phyloP scores from a whole-genome alignment of 2,888 invertebrate species.

The Teinopalpus imperialis region DNA sequence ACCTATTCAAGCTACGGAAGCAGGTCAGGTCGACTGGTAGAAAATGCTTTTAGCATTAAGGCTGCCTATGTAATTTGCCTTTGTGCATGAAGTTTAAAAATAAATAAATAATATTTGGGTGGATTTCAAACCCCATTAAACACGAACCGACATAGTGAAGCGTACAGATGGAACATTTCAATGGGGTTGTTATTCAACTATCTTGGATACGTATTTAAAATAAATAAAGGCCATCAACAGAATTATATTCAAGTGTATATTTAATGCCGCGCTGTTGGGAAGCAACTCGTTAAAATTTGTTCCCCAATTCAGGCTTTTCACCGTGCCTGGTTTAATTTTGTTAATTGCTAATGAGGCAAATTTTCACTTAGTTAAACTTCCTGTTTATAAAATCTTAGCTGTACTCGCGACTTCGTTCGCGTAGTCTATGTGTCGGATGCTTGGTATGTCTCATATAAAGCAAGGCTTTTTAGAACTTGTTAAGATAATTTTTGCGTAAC shows the following conservation, averaged over 20 bases:
- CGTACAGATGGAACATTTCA: slow-evolving; percentile 51
- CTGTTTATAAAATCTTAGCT: too few relatives aligned
- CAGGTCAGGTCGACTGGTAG: too few relatives aligned
- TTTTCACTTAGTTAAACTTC: slow-evolving; percentile 14
- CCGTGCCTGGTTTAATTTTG: slow-evolving; percentile 9
- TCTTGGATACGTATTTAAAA: slow-evolving; percentile 44
- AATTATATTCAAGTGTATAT: slow-evolving; percentile 32
- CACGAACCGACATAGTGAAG: slow-evolving; percentile 23
- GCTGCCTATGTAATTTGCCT: too few relatives aligned
- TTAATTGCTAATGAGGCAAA: slow-evolving; percentile 18
- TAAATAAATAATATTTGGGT: slow-evolving; percentile 2
- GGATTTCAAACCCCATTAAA: slow-evolving; percentile 6
- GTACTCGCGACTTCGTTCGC: too few relatives aligned
- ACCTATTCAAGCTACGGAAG: too few relatives aligned
- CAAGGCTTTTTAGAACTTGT: too few relatives aligned
- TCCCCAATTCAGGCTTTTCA: slow-evolving; percentile 9
- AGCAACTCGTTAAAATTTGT: slow-evolving; percentile 23
- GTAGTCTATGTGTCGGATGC: too few relatives aligned
- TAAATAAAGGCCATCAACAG: slow-evolving; percentile 34
- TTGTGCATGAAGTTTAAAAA: too few relatives aligned
- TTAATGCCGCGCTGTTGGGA: slow-evolving; percentile 30
- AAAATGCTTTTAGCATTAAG: too few relatives aligned
- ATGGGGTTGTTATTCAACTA: slow-evolving; percentile 40
- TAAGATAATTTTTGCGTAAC: too few relatives aligned
- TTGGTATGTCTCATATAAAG: too few relatives aligned